Evolutionary conservation across 2,888 invertebrate species (phyloP).

Genomic region (Torymus auratus): DNA sequence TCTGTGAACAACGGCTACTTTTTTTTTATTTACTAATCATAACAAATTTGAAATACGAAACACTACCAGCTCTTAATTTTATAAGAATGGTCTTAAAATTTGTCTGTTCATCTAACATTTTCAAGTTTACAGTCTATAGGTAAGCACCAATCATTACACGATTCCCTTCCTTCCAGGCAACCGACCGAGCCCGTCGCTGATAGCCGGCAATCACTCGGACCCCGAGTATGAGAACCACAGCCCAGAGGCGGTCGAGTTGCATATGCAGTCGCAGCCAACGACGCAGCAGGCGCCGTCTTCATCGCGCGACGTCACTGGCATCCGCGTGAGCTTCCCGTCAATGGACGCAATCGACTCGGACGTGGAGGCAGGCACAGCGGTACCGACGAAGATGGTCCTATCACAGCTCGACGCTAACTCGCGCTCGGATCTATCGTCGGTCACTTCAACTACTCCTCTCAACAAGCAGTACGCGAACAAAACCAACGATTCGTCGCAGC

Average conservation of each 20-base stretch:
- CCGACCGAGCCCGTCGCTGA: conserved; percentile 44
- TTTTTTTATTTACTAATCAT: too few species aligned
- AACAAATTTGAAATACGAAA: too few species aligned
- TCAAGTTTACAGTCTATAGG: too few species aligned
- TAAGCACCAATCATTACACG: too few species aligned
- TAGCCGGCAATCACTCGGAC: conserved; percentile 39
- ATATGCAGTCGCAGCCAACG: too few species aligned
- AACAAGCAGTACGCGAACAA: conserved; percentile 44
- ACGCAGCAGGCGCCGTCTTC: conserved; percentile 50
- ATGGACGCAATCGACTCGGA: conserved; percentile 67
- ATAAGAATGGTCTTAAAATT: too few species aligned
- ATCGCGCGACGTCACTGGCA: conserved; percentile 53
- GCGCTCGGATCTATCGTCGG: conserved; percentile 60
- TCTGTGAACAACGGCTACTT: too few species aligned
- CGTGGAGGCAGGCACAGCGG: conserved; percentile 51
- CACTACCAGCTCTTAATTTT: too few species aligned
- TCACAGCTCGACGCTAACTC: conserved; percentile 24
- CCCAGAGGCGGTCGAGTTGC: conserved; percentile 65
- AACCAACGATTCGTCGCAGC: conserved; percentile 29
- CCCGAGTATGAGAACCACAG: conserved; percentile 73
- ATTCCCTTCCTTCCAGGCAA: conserved; percentile 29
- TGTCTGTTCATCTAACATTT: too few species aligned
- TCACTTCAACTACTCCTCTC: neutral
- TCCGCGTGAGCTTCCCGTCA: conserved; percentile 67
- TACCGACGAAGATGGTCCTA: conserved; percentile 29